Conservation (phyloP, 1,140 invertebrate genomes). For the Thaumetopoea pityocampa region DNA sequence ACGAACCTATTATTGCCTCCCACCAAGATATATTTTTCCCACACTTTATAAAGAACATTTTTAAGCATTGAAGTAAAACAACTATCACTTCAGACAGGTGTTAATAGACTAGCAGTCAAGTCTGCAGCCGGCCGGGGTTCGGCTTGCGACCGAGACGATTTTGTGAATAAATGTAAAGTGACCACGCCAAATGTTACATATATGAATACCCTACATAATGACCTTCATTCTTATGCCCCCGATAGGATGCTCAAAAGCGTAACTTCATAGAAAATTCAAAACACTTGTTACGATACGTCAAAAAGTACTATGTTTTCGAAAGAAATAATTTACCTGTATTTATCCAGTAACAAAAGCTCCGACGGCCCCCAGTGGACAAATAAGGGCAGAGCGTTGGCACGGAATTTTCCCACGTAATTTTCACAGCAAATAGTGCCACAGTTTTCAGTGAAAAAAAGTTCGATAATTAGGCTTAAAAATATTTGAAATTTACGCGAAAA, state of each 20-base stretch:
- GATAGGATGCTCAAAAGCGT: constrained; percentile 26
- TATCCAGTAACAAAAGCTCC: constrained; percentile 74
- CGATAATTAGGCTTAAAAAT: constrained; percentile 67
- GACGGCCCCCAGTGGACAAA: constrained; percentile 63
- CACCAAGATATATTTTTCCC: constrained; percentile 8
- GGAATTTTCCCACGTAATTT: constrained; percentile 53
- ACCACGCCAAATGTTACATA: constrained; percentile 54
- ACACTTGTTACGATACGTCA: constrained; percentile 71
- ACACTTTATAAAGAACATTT: constrained; percentile 19
- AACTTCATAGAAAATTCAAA: constrained; percentile 64
- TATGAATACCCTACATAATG: constrained; percentile 42
- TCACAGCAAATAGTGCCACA: constrained; percentile 47
- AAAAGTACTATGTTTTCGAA: constrained; percentile 67
- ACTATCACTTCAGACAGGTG: constrained; percentile 34
- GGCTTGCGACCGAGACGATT: constrained; percentile 36
- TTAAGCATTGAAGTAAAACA: constrained; percentile 24
- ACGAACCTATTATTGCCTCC: constrained; percentile 4
- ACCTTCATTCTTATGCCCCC: constrained; percentile 50
- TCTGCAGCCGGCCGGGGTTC: constrained; percentile 31
- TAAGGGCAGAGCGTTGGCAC: constrained; percentile 62
- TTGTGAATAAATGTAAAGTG: constrained; percentile 61
- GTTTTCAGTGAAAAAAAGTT: constrained; percentile 72
- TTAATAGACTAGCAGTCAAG: no score
- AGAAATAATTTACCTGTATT: constrained; percentile 74
- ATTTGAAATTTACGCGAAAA: constrained; percentile 77